Percentiles rank a stretch among this genome's conserved stretches.
These are phyloP conservation scores for Serranochromis macrocephalus DNA, from an alignment of 2,113 vertebrate genomes.

Conservation along the genomic window DNA sequence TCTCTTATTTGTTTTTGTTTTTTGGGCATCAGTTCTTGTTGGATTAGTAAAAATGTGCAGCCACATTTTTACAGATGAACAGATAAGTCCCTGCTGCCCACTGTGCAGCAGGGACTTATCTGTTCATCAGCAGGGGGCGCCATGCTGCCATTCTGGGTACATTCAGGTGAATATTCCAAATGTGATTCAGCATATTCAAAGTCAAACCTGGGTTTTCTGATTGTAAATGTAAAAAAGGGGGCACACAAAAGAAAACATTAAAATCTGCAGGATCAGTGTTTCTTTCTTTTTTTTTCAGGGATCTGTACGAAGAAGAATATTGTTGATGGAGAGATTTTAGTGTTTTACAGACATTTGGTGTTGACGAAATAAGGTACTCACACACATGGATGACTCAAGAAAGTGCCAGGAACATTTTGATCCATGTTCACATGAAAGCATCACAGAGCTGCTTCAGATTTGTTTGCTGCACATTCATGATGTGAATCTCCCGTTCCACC, in stretches of 20 bases:
- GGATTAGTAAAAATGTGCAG: background rate
- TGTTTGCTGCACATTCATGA: background rate
- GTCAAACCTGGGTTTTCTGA: background rate
- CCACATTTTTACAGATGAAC: background rate
- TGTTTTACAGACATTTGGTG: background rate
- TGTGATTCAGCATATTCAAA: background rate
- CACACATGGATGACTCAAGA: background rate
- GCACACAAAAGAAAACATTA: background rate
- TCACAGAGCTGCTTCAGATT: background rate
- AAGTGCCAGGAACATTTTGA: background rate
- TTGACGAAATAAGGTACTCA: background rate
- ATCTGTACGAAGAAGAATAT: background rate
- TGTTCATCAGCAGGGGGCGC: conserved; percentile 19
- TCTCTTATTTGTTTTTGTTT: background rate
- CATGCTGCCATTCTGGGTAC: background rate
- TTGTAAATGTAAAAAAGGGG: background rate
- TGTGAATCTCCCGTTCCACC: background rate
- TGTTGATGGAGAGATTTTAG: background rate
- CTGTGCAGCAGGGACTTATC: background rate
- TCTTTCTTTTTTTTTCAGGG: background rate
- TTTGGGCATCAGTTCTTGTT: background rate
- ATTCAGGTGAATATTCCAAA: background rate
- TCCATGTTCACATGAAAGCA: background rate
- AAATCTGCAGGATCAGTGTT: background rate
- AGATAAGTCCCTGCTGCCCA: background rate